Evolutionary conservation across 2,113 vertebrate species (phyloP), one percentile per base, ranked within the genome.

Genomic region (Terrapene triunguis): DNA sequence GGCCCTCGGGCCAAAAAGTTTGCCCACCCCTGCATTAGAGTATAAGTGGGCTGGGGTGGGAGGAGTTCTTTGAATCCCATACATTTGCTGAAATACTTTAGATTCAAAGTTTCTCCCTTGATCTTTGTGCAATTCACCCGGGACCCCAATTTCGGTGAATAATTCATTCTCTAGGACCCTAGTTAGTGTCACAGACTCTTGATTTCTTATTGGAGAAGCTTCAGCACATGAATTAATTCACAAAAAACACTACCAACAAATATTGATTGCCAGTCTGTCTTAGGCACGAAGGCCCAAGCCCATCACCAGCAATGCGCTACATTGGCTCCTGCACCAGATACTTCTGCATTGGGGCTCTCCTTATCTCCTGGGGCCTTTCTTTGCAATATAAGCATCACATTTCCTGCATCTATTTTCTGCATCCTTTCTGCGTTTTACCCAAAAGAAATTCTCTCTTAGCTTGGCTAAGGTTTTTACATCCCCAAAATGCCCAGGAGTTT

Each of bases 121-220:
- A 42, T 42, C 38, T 42, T 42, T 42, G 38, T 42, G 38, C 48
- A 82, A 89, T 2, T 0, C 59, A 42, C 48, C 86, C 80, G 69
- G 51, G 90, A 47, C 94, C 80, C 97, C 97, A 97, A 95, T 96
- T 97, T 97, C 90, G 90, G 96, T 93, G 96, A 97, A 96, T 84
- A 97, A 96, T 85, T 79, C 47, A 48, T 94, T 80, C 59, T 42
- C 89, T 84, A 92, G 62, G 90, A 93, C n/a, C 82, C 83, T 89
- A 80, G 91, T 96, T 90, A 51, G 86, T 87, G 38, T 89, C 76
- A 50, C 10, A 92, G 84, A 27, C 3, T 85, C 87, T 93, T 85
- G 84, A 92, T 51, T 97, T 96, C 96, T 97, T 97, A 95, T 96
- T 86, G 94, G 90, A 96, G 82, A 96, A 96, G 62, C 54, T 90